Percentiles rank a stretch among this genome's conserved stretches.
Evolutionary conservation across 2,113 vertebrate species (phyloP).

Genomic region (Seriola aureovittata): DNA sequence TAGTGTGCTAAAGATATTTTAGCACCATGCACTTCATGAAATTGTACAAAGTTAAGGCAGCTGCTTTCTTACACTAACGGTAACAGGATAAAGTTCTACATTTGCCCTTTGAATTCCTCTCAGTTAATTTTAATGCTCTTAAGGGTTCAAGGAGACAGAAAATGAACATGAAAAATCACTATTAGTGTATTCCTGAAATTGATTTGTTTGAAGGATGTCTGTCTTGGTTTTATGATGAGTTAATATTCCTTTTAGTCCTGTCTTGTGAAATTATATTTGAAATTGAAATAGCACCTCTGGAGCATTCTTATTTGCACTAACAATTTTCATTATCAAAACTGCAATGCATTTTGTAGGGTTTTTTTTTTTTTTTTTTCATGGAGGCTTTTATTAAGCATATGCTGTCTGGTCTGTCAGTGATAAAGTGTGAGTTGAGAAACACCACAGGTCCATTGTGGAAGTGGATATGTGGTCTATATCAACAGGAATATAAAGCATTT

Average conservation of each 20-base stretch:
- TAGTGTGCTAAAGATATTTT: neutral
- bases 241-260: conserved; percentile 1
- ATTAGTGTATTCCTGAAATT: neutral
- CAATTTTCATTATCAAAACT: conserved; percentile 21
- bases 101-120: neutral
- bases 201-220: neutral
- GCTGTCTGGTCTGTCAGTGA: conserved; percentile 55
- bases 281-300: conserved; percentile 12
- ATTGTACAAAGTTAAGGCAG: neutral
- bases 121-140: neutral
- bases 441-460: conserved; percentile 33
- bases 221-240: neutral
- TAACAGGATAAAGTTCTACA: neutral
- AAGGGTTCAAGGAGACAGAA: neutral
- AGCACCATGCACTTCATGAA: neutral
- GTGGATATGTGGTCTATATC: conserved; percentile 17
- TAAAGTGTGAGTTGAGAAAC: conserved; percentile 35
- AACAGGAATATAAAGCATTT: conserved; percentile 38
- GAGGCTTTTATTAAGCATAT: conserved; percentile 22
- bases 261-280: conserved; percentile 18
- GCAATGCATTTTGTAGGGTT: conserved; percentile 21
- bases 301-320: neutral
- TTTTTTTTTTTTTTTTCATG: neutral
- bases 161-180: neutral
- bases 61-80: neutral